Evolutionary conservation across 1,140 invertebrate species (phyloP).

Genomic region (Pinna nobilis): DNA sequence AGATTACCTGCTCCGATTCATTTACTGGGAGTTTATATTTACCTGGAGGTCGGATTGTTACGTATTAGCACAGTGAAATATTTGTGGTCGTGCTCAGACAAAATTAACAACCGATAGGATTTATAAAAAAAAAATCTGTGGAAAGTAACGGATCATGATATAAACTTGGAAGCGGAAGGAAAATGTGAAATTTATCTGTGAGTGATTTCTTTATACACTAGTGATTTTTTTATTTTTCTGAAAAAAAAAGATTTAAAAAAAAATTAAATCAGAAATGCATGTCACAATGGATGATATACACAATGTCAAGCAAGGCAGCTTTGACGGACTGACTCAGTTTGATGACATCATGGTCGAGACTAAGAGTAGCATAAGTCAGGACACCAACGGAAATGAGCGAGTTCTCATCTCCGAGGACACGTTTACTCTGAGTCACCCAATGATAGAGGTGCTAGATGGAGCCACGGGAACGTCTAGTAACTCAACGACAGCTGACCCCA

Average conservation of each 20-base stretch:
- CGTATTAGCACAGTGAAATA: too few relatives aligned
- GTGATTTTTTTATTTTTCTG: not conserved
- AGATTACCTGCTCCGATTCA: too few relatives aligned
- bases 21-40: too few relatives aligned
- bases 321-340: not conserved
- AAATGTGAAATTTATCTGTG: too few relatives aligned
- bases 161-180: too few relatives aligned
- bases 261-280: not conserved
- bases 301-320: not conserved
- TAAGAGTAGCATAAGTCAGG: not conserved
- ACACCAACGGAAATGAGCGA: not conserved
- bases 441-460: not conserved
- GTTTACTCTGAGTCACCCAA: not conserved
- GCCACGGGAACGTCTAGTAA: slow-evolving; percentile 3
- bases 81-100: too few relatives aligned
- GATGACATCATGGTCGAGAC: not conserved
- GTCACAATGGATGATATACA: not conserved
- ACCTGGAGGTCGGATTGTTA: too few relatives aligned
- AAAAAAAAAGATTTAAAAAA: not conserved
- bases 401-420: not conserved
- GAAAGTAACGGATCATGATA: too few relatives aligned
- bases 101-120: too few relatives aligned
- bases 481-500: not conserved
- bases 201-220: too few relatives aligned
- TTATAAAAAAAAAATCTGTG: too few relatives aligned